phyloP scores from a whole-genome alignment of 1,140 invertebrate genomes.

The Artemia franciscana region DNA sequence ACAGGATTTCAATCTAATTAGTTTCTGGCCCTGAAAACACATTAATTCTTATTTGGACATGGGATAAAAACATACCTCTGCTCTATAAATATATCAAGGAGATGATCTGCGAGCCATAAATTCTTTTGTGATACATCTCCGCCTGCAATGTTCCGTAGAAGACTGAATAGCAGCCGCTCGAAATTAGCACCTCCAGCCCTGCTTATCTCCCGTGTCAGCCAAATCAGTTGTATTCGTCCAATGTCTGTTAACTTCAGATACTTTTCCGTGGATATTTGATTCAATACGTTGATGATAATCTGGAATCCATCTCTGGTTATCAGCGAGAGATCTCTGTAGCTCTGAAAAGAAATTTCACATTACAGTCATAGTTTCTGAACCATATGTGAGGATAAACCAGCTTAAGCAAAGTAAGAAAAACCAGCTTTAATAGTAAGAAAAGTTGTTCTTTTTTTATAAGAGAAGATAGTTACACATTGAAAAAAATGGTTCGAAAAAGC shows the following conservation, averaged over 20 bases:
- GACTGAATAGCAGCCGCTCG: slow-evolving; percentile 67
- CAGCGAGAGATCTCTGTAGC: slow-evolving; percentile 71
- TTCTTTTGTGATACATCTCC: slow-evolving; percentile 76
- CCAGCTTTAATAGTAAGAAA: too few species aligned
- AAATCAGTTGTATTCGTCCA: slow-evolving; percentile 50
- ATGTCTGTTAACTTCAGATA: slow-evolving; percentile 63
- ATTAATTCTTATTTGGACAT: too few species aligned
- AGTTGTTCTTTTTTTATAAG: too few species aligned
- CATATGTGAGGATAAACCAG: too few species aligned
- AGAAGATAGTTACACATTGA: too few species aligned
- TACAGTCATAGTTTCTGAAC: too few species aligned
- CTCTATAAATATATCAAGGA: slow-evolving; percentile 79
- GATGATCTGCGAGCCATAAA: slow-evolving; percentile 62
- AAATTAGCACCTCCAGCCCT: slow-evolving; percentile 59
- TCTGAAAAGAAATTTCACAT: slow-evolving; percentile 28
- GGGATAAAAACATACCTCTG: too few species aligned
- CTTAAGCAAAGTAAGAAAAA: too few species aligned
- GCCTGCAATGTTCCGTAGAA: slow-evolving; percentile 79
- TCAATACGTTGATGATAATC: slow-evolving; percentile 50
- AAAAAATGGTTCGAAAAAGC: too few species aligned
- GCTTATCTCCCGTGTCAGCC: slow-evolving; percentile 68
- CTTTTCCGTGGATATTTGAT: slow-evolving; percentile 62
- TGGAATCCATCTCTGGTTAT: slow-evolving; percentile 66
- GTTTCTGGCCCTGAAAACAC: too few species aligned
- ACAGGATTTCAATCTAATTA: too few species aligned